phyloP scores from a whole-genome alignment of 92 coral and sea anemone species.

The Palythoa heliodiscus region DNA sequence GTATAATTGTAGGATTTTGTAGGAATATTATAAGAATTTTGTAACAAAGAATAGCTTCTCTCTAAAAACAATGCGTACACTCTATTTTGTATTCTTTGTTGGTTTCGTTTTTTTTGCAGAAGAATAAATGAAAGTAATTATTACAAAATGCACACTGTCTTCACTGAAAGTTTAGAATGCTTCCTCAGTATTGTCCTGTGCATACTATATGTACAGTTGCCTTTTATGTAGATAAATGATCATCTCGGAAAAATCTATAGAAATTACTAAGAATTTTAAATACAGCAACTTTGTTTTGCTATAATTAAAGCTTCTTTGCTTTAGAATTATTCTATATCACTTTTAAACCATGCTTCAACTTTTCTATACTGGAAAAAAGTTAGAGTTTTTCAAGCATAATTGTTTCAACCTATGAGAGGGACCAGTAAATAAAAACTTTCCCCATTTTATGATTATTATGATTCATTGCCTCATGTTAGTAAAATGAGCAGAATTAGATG shows the following conservation, averaged over 20 bases:
- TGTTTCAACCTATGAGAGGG: neutral
- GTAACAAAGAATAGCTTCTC: slow-evolving; percentile 25
- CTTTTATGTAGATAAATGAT: neutral
- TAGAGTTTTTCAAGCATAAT: neutral
- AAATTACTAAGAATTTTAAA: neutral
- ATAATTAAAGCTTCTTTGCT: neutral
- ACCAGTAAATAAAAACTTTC: neutral
- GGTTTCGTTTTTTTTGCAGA: neutral
- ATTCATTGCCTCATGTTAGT: neutral
- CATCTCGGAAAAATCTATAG: neutral
- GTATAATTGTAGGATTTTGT: slow-evolving; percentile 28
- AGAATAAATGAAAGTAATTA: neutral
- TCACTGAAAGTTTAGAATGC: neutral
- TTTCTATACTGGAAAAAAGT: neutral
- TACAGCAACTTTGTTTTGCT: neutral
- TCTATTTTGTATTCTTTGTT: slow-evolving; percentile 12
- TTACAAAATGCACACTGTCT: slow-evolving; percentile 11
- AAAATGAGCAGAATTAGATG: neutral
- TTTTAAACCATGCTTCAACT: neutral
- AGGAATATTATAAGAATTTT: slow-evolving; percentile 32
- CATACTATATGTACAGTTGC: neutral
- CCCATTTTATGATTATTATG: neutral
- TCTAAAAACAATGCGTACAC: neutral
- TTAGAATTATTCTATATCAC: neutral
- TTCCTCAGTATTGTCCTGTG: neutral